Conservation (phyloP, 2,888 invertebrate genomes). For the Crepidodera aurea region DNA sequence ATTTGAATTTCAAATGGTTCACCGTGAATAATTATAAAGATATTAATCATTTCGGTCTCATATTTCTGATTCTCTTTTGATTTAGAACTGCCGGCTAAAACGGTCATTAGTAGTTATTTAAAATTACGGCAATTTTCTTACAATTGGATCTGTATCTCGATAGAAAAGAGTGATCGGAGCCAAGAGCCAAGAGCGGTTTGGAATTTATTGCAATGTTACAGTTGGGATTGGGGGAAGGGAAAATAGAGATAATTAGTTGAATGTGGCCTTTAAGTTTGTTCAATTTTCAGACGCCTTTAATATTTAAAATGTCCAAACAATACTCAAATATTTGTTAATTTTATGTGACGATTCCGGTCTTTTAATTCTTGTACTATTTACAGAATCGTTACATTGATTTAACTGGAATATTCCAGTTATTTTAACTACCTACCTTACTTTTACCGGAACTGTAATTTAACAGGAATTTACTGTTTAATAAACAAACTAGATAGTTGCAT, state of each 20-base stretch:
- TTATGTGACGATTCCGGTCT: too few relatives aligned
- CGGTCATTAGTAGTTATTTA: constrained; percentile 19
- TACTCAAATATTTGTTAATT: too few relatives aligned
- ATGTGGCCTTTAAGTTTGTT: too few relatives aligned
- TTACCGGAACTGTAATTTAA: too few relatives aligned
- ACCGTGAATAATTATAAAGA: constrained; percentile 22
- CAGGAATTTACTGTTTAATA: too few relatives aligned
- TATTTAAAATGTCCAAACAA: too few relatives aligned
- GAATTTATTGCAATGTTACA: constrained; percentile 13
- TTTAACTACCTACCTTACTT: too few relatives aligned
- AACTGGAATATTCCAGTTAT: too few relatives aligned
- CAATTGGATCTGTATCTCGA: constrained; percentile 23
- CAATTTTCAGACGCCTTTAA: too few relatives aligned
- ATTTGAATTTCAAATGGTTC: constrained; percentile 23
- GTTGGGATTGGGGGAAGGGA: background rate
- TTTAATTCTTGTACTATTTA: too few relatives aligned
- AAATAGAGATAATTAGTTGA: background rate
- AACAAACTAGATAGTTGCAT: too few relatives aligned
- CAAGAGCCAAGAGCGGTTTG: background rate
- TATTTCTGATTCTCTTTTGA: constrained; percentile 19
- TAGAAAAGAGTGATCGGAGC: constrained; percentile 11
- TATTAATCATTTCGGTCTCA: constrained; percentile 18
- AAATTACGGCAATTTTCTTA: constrained; percentile 27
- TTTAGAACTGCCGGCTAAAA: constrained; percentile 24
- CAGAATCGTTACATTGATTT: too few relatives aligned